Percentiles rank a stretch among this genome's conserved stretches.
These are phyloP conservation scores for Argyrosomus japonicus DNA, from an alignment of 2,113 vertebrate genomes.

Conservation along the genomic window DNA sequence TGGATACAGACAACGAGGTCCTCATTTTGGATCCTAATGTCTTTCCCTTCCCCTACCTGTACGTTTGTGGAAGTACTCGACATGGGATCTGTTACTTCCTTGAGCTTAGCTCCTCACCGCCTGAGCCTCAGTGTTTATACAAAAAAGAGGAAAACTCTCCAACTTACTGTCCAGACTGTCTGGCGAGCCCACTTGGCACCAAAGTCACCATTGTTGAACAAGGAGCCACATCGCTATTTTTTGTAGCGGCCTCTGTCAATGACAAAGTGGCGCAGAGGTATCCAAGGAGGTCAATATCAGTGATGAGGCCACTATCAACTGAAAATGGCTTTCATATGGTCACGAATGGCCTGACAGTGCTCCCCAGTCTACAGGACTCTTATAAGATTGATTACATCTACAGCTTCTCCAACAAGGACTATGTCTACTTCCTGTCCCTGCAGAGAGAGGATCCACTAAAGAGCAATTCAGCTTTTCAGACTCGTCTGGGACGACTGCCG, in stretches of 20 bases:
- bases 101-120: accelerated
- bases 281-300: constrained; percentile 88
- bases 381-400: constrained; percentile 92
- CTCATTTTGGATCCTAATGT: constrained; percentile 85
- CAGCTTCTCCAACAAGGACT: constrained; percentile 83
- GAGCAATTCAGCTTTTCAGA: constrained; percentile 78
- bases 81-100: constrained; percentile 90
- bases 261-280: constrained; percentile 76
- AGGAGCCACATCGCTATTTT: constrained; percentile 81
- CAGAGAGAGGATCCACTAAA: constrained; percentile 81
- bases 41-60: constrained; percentile 71
- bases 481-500: constrained; percentile 86
- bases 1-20: constrained; percentile 88
- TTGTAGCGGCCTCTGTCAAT: constrained; percentile 88
- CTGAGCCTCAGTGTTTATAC: constrained; percentile 84
- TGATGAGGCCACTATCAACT: constrained; percentile 87
- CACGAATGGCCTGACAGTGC: constrained; percentile 86
- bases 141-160: constrained; percentile 73
- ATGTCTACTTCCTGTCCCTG: constrained; percentile 91
- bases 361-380: constrained; percentile 80
- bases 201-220: constrained; percentile 83
- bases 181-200: constrained; percentile 93
- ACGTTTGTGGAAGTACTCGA: constrained; percentile 88
- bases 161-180: constrained; percentile 86
- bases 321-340: constrained; percentile 85